phyloP scores from a whole-genome alignment of 2,888 invertebrate species.

The Crossocerus cetratus region DNA sequence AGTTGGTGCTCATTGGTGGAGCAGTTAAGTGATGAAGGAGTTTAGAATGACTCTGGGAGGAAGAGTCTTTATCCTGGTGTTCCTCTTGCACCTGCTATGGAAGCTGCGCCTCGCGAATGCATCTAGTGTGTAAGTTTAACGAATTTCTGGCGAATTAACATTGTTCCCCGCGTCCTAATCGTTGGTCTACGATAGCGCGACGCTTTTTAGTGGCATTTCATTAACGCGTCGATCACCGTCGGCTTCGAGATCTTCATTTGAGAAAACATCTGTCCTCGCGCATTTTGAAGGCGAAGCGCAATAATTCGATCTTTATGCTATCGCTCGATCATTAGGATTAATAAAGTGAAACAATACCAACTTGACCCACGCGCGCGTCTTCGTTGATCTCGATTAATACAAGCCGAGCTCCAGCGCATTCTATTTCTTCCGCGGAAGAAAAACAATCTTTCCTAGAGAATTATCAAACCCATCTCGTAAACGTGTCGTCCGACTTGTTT shows the following conservation, averaged over 20 bases:
- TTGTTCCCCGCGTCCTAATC: too few species aligned
- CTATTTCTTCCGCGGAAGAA: too few species aligned
- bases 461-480: too few species aligned
- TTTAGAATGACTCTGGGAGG: slow-evolving; percentile 63
- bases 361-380: slow-evolving; percentile 8
- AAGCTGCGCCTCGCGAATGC: slow-evolving; percentile 26
- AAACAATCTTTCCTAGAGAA: too few species aligned
- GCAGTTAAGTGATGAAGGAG: slow-evolving; percentile 63
- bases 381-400: slow-evolving; percentile 20
- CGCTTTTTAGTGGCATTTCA: too few species aligned
- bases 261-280: neutral
- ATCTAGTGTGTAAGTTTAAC: slow-evolving; percentile 50
- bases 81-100: slow-evolving; percentile 32
- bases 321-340: too few species aligned
- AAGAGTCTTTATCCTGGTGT: slow-evolving; percentile 40
- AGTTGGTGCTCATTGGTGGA: slow-evolving; percentile 65
- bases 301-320: too few species aligned
- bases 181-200: too few species aligned
- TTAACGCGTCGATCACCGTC: too few species aligned
- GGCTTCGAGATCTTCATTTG: neutral
- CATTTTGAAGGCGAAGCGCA: too few species aligned
- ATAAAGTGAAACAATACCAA: neutral
- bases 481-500: too few species aligned
- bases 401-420: neutral
- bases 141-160: neutral